Conservation (phyloP, 2,113 vertebrate species). For the Toxotes chatareus region DNA sequence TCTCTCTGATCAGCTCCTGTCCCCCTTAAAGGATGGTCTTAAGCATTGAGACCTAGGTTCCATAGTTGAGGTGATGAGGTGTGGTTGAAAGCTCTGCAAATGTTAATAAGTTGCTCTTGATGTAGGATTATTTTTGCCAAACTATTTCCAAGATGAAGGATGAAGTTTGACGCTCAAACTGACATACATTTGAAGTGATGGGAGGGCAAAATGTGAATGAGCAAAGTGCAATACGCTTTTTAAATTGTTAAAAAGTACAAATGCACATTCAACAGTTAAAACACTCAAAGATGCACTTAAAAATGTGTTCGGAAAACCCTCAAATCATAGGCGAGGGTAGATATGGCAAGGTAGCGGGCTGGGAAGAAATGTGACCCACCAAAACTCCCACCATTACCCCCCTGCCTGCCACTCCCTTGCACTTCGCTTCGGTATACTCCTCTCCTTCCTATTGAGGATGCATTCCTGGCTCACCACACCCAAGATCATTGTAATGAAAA, state of each 20-base stretch:
- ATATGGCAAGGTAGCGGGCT: background rate
- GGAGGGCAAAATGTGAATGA: no score
- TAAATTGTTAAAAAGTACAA: no score
- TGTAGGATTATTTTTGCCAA: no score
- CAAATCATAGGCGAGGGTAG: background rate
- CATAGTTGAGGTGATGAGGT: no score
- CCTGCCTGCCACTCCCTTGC: conserved; percentile 8
- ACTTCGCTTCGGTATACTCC: conserved; percentile 59
- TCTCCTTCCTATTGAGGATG: conserved; percentile 74
- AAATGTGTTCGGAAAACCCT: background rate
- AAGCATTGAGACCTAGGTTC: no score
- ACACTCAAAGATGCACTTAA: background rate
- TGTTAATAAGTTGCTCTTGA: no score
- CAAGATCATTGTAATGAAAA: conserved; percentile 96
- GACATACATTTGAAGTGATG: background rate
- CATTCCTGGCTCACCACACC: conserved; percentile 91
- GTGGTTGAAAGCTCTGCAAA: no score
- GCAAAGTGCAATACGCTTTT: no score
- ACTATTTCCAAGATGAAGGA: background rate
- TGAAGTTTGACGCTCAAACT: background rate
- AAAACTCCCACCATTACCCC: background rate
- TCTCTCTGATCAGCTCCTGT: background rate
- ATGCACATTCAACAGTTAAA: background rate
- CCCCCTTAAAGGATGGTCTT: no score
- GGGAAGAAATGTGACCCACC: conserved; percentile 32